phyloP scores from a whole-genome alignment of 2,888 invertebrate species.

The Lordiphosa andalusiaca region DNA sequence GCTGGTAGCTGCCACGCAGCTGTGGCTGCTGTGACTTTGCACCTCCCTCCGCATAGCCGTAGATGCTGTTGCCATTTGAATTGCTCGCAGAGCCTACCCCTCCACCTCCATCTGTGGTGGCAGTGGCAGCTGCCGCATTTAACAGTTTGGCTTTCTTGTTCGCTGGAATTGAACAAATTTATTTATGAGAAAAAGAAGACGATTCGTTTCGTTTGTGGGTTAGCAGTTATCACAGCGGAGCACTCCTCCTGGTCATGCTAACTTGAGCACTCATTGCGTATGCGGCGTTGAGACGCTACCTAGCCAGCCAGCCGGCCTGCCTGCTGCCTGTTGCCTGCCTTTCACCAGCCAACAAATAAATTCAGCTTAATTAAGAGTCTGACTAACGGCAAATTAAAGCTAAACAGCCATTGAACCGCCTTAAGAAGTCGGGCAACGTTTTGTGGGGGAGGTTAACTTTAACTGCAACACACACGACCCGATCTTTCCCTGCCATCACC shows the following conservation, averaged over 20 bases:
- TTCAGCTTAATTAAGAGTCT: constrained; percentile 3
- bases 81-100: constrained; percentile 5
- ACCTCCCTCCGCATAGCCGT: constrained; percentile 60
- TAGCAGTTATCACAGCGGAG: constrained; percentile 56
- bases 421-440: no score
- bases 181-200: constrained; percentile 61
- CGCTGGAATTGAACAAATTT: constrained; percentile 81
- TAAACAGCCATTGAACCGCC: constrained; percentile 2
- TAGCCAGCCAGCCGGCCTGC: constrained; percentile 37
- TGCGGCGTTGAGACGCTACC: constrained; percentile 26
- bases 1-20: constrained; percentile 16
- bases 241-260: constrained; percentile 52
- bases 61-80: constrained; percentile 27
- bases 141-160: constrained; percentile 81
- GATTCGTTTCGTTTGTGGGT: constrained; percentile 49
- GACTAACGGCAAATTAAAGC: constrained; percentile 16
- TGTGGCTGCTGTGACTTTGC: constrained; percentile 41
- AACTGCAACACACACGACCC: background rate
- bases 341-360: constrained; percentile 46
- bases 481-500: no score
- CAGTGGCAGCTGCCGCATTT: constrained; percentile 52
- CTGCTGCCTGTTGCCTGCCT: no score
- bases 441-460: no score
- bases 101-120: constrained; percentile 6
- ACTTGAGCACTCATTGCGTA: constrained; percentile 58